Evolutionary conservation across 2,113 vertebrate species (phyloP).

Genomic region (Ciconia maguari): DNA sequence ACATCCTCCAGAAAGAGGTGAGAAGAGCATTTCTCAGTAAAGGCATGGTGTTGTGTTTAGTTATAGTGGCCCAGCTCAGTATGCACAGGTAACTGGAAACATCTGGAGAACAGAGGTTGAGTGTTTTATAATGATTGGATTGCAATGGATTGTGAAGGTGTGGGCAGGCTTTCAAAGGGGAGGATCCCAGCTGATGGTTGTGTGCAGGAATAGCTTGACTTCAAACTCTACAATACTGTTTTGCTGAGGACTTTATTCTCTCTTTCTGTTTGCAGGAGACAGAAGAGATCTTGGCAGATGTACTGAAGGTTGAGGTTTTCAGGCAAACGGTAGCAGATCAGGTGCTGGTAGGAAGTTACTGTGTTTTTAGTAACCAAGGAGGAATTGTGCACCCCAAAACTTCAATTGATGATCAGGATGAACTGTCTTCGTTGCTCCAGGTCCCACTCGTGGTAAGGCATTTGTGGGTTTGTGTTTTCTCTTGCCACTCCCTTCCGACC

Average conservation of each 20-base stretch:
- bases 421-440: conserved; percentile 93
- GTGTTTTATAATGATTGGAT: fast-evolving
- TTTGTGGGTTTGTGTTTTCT: not conserved
- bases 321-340: conserved; percentile 96
- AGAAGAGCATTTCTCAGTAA: not conserved
- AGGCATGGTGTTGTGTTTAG: not conserved
- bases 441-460: conserved; percentile 94
- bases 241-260: not conserved
- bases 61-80: not conserved
- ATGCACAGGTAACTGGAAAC: not conserved
- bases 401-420: conserved; percentile 94
- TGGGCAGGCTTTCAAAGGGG: not conserved
- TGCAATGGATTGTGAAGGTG: not conserved
- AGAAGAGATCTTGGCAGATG: conserved; percentile 94
- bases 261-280: conserved; percentile 82
- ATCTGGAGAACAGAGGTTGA: not conserved
- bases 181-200: not conserved
- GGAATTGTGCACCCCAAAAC: conserved; percentile 96
- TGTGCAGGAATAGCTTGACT: not conserved
- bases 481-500: not conserved
- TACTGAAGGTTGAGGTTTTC: conserved; percentile 96
- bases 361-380: conserved; percentile 94
- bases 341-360: conserved; percentile 95
- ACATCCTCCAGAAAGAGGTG: not conserved
- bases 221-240: fast-evolving